phyloP scores from a whole-genome alignment of 2,113 vertebrate genomes.

The Charina bottae region DNA sequence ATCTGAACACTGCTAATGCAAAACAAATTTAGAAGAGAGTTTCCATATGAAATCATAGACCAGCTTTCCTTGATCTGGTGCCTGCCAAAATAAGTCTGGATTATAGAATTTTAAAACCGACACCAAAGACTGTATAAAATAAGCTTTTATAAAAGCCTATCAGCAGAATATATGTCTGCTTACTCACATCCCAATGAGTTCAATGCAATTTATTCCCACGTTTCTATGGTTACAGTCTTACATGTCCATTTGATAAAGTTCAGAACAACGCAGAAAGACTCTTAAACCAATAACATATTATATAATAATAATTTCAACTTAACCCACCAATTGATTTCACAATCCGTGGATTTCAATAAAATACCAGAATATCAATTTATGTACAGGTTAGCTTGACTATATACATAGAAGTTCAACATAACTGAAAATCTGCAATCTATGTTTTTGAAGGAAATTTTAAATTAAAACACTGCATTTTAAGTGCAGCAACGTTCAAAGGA shows the following conservation, averaged over 20 bases:
- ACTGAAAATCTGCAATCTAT: constrained; percentile 76
- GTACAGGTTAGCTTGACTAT: constrained; percentile 75
- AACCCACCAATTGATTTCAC: neutral
- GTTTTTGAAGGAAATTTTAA: constrained; percentile 68
- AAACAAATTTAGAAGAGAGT: neutral
- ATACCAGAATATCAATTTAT: constrained; percentile 60
- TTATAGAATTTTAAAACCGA: neutral
- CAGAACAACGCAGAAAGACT: neutral
- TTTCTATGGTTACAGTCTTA: neutral
- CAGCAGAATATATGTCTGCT: neutral
- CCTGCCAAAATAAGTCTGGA: neutral
- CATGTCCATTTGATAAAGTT: neutral
- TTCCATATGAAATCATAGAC: neutral
- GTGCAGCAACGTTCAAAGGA: constrained; percentile 67
- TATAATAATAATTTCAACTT: neutral
- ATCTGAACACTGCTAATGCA: neutral
- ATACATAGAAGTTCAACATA: constrained; percentile 70
- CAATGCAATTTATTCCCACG: neutral
- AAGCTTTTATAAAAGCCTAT: neutral
- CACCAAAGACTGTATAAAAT: neutral
- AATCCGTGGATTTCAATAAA: neutral
- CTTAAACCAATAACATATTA: neutral
- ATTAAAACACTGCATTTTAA: constrained; percentile 78
- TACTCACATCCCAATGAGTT: neutral
- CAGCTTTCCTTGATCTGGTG: neutral